Base-by-base conservation (phyloP, 2,113 vertebrate species). In the Aspiorhynchus laticeps region DNA sequence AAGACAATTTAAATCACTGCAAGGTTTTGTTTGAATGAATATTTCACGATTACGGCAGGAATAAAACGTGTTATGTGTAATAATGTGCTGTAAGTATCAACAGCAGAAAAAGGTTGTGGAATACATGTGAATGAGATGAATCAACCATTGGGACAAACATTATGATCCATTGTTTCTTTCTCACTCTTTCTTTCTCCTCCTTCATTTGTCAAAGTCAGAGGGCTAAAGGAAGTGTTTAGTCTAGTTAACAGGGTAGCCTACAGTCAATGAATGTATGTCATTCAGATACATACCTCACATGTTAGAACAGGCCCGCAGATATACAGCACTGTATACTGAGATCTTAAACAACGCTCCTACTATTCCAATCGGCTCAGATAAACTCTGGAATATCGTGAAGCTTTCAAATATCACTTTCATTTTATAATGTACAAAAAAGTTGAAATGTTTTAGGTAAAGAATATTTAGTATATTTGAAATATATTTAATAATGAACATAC, bases 281-380 rank as follows among this genome's bases (percentile, higher is more conserved):
- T 59, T 86, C 89, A 86, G 56, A 53, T 84, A 53, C 82, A 90
- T 90, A 91, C 89, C 84, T 81, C 33, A 76, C 88, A 85, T 85
- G 79, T 88, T 77, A 53, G 36, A 83, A 82, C 89, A 87, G 41
- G 86, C 77, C 79, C 61, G 33, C 67, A 48, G 71, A 33, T 28
- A 65, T 65, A 28, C 21, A 26, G 78, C 56, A 21, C 59, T 81
- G 38, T 31, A 65, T 75, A 43, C 59, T 43, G 9, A 46, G 10
- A 28, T 67, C 80, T 82, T 81, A 28, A 46, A 81, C 26, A 36
- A 43, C 56, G 43, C 11, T 15, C 28, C 28, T 21, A 33, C 9
- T 53, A 21, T 79, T 56, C 4, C 24, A 65, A 1, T 67, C 21
- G 2, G 31, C 48, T 80, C 77, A n/a, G 77, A 79, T 59, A 2